Percentiles rank a stretch among this genome's conserved stretches.
These are phyloP conservation scores for Actinia equina DNA, from an alignment of 64 coral and sea anemone species.

Conservation along the genomic window DNA sequence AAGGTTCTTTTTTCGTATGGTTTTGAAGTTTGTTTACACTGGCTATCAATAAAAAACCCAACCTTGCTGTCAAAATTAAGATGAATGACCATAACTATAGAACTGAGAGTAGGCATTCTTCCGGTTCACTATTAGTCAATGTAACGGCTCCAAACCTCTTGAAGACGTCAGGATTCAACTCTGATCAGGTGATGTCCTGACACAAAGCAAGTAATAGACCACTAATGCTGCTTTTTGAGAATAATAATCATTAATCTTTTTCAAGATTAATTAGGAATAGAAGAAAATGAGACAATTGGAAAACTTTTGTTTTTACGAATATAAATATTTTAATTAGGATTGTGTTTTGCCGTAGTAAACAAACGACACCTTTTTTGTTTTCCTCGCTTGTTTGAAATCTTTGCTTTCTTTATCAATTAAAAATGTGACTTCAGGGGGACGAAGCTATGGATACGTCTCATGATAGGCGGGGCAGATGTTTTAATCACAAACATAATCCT, in stretches of 20 bases:
- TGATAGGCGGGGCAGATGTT: not conserved
- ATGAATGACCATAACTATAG: conserved; percentile 7
- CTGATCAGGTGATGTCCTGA: not conserved
- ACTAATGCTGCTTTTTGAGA: not conserved
- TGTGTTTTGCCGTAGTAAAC: not conserved
- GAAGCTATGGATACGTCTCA: not conserved
- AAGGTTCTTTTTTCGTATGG: not conserved
- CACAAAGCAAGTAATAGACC: not conserved
- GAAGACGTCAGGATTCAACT: not conserved
- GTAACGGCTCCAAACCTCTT: conserved; percentile 13
- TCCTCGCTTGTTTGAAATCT: not conserved
- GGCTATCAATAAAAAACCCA: not conserved
- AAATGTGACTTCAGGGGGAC: not conserved
- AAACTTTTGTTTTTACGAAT: not conserved
- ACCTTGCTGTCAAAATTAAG: conserved; percentile 1
- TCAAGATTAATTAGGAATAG: not conserved
- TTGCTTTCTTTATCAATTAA: not conserved
- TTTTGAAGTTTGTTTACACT: not conserved
- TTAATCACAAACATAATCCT: not conserved
- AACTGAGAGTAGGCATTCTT: not conserved
- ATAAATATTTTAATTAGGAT: not conserved
- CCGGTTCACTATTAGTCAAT: not conserved
- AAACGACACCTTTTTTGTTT: not conserved
- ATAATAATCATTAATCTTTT: not conserved
- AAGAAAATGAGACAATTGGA: not conserved